Conservation (phyloP, 1,140 invertebrate species). For the Whitmania pigra region DNA sequence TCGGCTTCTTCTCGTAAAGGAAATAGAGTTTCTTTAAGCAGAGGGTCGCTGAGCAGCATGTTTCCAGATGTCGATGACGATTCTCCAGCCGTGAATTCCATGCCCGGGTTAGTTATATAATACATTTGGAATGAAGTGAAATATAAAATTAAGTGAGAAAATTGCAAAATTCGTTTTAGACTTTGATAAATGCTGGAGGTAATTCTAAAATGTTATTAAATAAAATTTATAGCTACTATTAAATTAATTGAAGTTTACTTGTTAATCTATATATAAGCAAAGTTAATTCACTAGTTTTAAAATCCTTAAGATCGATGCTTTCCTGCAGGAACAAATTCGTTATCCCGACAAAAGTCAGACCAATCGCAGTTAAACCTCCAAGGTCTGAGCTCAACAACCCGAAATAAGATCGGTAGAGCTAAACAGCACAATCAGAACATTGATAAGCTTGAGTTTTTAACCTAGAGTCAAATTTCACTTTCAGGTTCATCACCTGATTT, state of each 20-base stretch:
- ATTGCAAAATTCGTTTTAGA: too few relatives aligned
- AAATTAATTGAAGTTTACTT: too few relatives aligned
- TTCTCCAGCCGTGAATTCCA: background rate
- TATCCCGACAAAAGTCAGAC: slow-evolving; percentile 1
- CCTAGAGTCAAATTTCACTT: too few relatives aligned
- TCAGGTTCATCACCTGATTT: too few relatives aligned
- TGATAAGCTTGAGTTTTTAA: too few relatives aligned
- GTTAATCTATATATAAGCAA: too few relatives aligned
- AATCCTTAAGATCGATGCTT: background rate
- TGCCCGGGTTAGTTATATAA: background rate
- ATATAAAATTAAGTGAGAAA: too few relatives aligned
- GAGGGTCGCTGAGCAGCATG: background rate
- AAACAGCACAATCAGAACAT: too few relatives aligned
- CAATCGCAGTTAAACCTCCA: slow-evolving; percentile 4
- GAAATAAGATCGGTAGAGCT: background rate
- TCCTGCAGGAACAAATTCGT: slow-evolving; percentile 7
- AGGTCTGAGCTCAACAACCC: background rate
- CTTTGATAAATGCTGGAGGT: background rate
- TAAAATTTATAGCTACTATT: background rate
- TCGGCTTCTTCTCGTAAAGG: background rate
- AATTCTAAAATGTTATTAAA: background rate
- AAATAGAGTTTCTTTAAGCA: background rate
- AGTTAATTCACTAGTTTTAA: too few relatives aligned
- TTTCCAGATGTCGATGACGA: slow-evolving; percentile 6
- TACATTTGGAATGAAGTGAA: background rate